These are phyloP conservation scores for Pteronotus mesoamericanus DNA, from an alignment of 2,797 vertebrate species.

Conservation along the genomic window DNA sequence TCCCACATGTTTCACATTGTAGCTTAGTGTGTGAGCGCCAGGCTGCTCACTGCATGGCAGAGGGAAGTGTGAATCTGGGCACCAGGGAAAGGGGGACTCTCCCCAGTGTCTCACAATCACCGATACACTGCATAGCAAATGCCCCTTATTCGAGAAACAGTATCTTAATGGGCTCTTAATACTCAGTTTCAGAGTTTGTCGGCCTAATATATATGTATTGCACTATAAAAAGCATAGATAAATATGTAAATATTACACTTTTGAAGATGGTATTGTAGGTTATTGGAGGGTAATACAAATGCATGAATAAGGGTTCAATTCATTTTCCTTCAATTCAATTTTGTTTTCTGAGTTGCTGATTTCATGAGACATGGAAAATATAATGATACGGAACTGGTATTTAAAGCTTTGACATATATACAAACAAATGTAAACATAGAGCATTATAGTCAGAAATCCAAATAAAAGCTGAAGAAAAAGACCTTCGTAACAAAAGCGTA, in stretches of 20 bases:
- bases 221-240: not conserved
- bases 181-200: not conserved
- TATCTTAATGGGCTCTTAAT: not conserved
- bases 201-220: not conserved
- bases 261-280: not conserved
- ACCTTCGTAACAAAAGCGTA: not conserved
- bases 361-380: not conserved
- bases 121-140: not conserved
- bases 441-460: not conserved
- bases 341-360: not conserved
- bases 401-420: not conserved
- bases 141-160: not conserved
- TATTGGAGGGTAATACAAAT: not conserved
- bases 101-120: not conserved
- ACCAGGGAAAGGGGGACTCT: not conserved
- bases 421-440: not conserved
- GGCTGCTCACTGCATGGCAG: not conserved
- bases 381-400: not conserved
- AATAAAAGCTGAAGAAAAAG: not conserved
- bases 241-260: not conserved
- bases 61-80: constrained; percentile 15
- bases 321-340: not conserved
- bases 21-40: not conserved
- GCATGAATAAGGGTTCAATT: not conserved
- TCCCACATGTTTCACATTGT: constrained; percentile 6